These are phyloP conservation scores for Cosmia pyralina DNA, from an alignment of 2,888 invertebrate genomes.

Conservation along the genomic window DNA sequence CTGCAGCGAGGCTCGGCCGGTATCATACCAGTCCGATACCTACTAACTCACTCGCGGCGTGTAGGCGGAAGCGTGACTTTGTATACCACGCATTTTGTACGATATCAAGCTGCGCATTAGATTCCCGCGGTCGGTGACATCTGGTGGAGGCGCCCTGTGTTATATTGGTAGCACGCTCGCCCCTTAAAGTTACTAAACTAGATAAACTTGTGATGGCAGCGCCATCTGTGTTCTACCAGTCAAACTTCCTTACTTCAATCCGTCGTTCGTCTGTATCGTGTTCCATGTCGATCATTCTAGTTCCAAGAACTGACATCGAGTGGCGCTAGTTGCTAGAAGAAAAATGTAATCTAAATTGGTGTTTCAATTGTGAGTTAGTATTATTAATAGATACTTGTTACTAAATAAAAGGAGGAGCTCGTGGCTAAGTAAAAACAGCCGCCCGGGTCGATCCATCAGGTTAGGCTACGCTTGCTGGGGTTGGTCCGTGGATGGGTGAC, in stretches of 20 bases:
- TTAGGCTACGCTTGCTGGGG: too few species aligned
- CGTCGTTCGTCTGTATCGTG: neutral
- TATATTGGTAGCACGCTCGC: neutral
- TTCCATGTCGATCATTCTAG: neutral
- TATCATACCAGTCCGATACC: constrained; percentile 63
- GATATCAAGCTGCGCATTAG: constrained; percentile 56
- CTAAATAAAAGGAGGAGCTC: too few species aligned
- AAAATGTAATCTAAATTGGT: too few species aligned
- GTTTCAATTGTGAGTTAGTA: constrained; percentile 12
- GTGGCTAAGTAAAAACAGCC: too few species aligned
- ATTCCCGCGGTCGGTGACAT: constrained; percentile 47
- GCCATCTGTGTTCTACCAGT: constrained; percentile 32
- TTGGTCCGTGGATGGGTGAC: too few species aligned
- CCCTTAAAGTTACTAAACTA: neutral
- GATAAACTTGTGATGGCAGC: neutral
- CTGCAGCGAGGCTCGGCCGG: constrained; percentile 63
- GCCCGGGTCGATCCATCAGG: too few species aligned
- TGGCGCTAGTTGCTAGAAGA: neutral
- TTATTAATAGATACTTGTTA: too few species aligned
- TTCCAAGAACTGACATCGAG: neutral
- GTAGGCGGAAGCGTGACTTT: constrained; percentile 67
- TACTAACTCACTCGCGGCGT: constrained; percentile 47
- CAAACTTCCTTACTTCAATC: neutral
- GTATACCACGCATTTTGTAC: constrained; percentile 59
- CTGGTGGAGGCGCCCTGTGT: constrained; percentile 17